A percentile compares a stretch with the other conserved stretches of the same genome.
Conservation (phyloP, 1,140 invertebrate species). For the Atta cephalotes region DNA sequence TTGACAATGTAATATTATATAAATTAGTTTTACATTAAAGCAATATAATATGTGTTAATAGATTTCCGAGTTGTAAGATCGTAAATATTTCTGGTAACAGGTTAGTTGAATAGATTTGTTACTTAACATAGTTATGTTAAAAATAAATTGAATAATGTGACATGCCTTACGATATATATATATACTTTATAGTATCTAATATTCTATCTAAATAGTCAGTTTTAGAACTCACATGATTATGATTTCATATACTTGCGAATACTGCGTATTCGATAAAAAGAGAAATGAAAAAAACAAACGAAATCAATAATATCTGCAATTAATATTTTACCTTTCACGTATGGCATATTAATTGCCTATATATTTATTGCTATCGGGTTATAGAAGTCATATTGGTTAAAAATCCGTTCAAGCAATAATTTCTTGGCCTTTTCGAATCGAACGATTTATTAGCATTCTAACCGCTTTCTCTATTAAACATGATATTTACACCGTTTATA, state of each 20-base stretch:
- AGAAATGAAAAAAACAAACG: not conserved
- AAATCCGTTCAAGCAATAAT: slow-evolving; percentile 8
- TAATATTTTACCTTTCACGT: slow-evolving; percentile 38
- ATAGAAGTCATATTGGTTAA: not conserved
- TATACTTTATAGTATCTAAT: not conserved
- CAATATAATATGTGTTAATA: not conserved
- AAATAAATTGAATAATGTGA: slow-evolving; percentile 9
- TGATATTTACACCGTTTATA: slow-evolving; percentile 9
- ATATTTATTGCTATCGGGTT: slow-evolving; percentile 13
- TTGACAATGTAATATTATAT: no score
- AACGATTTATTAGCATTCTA: slow-evolving; percentile 39
- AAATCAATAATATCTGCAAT: slow-evolving; percentile 44
- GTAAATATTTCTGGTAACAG: slow-evolving; percentile 10
- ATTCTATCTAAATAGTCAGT: not conserved
- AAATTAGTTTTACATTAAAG: not conserved
- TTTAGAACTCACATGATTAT: not conserved
- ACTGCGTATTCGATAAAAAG: not conserved
- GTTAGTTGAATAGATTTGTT: not conserved
- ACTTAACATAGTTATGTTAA: not conserved
- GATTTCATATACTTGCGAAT: not conserved
- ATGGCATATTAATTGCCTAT: slow-evolving; percentile 40
- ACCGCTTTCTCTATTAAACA: slow-evolving; percentile 29
- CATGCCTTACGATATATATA: not conserved
- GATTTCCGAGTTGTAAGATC: not conserved
- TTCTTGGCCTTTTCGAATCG: slow-evolving; percentile 35